A percentile compares a stretch with the other conserved stretches of the same genome.
Conservation (phyloP, 2,797 vertebrate species). For the Buphagus erythrorhynchus region DNA sequence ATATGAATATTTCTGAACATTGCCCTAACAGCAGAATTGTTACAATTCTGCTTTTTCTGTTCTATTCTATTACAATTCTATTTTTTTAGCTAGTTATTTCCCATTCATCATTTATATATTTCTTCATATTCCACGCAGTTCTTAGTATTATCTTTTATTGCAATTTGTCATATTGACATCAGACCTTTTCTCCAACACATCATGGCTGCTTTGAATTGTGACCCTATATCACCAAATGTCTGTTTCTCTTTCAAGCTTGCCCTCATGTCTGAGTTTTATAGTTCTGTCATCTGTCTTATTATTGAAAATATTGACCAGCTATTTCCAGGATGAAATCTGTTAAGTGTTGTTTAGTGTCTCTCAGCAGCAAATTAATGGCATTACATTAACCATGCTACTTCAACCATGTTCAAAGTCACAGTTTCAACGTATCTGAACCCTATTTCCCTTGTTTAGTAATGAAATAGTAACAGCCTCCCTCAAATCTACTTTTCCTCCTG, state of each 20-base stretch:
- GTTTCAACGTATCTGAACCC: not conserved
- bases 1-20: not conserved
- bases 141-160: not conserved
- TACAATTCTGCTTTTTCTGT: not conserved
- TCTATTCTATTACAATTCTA: not conserved
- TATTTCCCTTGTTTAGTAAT: not conserved
- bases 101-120: not conserved
- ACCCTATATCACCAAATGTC: not conserved
- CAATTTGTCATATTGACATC: not conserved
- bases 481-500: not conserved
- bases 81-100: not conserved
- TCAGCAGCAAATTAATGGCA: not conserved
- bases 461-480: not conserved
- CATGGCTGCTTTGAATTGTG: not conserved
- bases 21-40: not conserved
- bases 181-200: rapidly evolving
- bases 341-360: not conserved
- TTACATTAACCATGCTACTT: not conserved
- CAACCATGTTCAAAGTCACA: not conserved
- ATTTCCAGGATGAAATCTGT: not conserved
- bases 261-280: not conserved
- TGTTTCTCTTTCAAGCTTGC: not conserved
- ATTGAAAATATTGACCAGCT: not conserved
- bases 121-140: not conserved
- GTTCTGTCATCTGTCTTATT: not conserved